Conservation (phyloP, 2,797 vertebrate genomes). For the Pseudopleuronectes americanus region DNA sequence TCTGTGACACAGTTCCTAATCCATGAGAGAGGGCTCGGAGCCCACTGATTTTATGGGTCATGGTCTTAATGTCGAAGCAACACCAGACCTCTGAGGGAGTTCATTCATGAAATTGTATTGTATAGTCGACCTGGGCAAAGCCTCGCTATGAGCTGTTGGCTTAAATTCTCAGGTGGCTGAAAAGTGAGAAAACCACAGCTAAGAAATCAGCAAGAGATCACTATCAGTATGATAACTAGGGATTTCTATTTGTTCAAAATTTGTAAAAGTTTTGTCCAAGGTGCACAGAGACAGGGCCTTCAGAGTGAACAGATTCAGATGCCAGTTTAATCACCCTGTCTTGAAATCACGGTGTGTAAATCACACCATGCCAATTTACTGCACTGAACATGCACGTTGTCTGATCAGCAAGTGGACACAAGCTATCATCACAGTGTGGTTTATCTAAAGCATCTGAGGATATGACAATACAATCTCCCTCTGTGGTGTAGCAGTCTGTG, state of each 20-base stretch:
- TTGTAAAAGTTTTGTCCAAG: conserved; percentile 38
- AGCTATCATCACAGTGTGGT: conserved; percentile 48
- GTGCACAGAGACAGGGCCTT: conserved; percentile 53
- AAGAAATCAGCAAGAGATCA: conserved; percentile 6
- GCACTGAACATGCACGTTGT: conserved; percentile 59
- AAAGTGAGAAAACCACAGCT: conserved; percentile 11
- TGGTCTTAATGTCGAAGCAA: conserved; percentile 75
- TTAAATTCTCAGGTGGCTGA: conserved; percentile 21
- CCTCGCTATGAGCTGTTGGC: background rate
- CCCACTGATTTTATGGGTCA: conserved; percentile 70
- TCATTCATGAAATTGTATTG: conserved; percentile 60
- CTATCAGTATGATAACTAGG: conserved; percentile 2
- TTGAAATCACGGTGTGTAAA: conserved; percentile 32
- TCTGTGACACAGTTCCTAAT: conserved; percentile 76
- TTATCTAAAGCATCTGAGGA: conserved; percentile 53
- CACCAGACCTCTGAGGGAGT: conserved; percentile 72
- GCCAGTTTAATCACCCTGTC: conserved; percentile 18
- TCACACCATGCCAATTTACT: conserved; percentile 60
- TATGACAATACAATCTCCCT: conserved; percentile 71
- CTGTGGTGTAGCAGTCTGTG: conserved; percentile 71
- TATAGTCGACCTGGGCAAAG: conserved; percentile 31
- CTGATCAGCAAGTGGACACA: conserved; percentile 34
- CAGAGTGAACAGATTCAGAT: conserved; percentile 52
- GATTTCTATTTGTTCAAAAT: conserved; percentile 12
- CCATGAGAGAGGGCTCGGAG: conserved; percentile 76